Conservation (phyloP, 2,113 vertebrate species). For the Copsychus sechellarum region DNA sequence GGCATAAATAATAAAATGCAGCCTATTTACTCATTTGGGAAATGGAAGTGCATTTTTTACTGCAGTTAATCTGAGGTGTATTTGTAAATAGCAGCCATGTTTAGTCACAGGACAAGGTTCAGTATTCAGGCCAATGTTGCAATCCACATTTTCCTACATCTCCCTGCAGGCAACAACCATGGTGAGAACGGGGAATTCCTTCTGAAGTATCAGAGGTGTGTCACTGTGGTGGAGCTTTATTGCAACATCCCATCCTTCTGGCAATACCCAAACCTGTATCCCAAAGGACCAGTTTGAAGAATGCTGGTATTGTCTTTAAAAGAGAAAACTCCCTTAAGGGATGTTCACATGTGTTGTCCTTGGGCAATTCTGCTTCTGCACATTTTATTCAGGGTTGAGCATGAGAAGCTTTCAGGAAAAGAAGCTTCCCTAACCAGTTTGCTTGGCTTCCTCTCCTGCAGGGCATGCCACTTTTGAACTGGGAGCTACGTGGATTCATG, state of each 20-base stretch:
- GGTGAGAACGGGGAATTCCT: not conserved
- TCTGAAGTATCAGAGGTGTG: not conserved
- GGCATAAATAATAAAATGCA: not conserved
- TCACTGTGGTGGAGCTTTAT: not conserved
- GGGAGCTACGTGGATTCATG: conserved; percentile 99
- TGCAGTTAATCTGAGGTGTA: not conserved
- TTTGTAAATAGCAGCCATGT: not conserved
- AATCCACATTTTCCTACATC: not conserved
- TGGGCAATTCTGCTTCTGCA: not conserved
- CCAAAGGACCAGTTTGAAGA: not conserved
- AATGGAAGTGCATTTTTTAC: not conserved
- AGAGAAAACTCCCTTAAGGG: not conserved
- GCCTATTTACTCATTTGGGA: not conserved
- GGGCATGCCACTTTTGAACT: conserved; percentile 95
- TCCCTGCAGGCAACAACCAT: not conserved
- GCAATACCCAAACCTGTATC: not conserved
- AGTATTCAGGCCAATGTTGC: not conserved
- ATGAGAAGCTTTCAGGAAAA: not conserved
- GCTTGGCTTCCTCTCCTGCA: conserved; percentile 50
- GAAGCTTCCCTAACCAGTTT: not conserved
- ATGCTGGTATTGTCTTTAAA: not conserved
- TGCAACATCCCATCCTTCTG: not conserved
- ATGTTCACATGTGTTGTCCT: not conserved
- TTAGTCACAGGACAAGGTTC: not conserved
- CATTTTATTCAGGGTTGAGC: not conserved